Evolutionary conservation across 2,797 vertebrate species (phyloP), one percentile per base, ranked within the genome.

Genomic region (Tragelaphus eurycerus): DNA sequence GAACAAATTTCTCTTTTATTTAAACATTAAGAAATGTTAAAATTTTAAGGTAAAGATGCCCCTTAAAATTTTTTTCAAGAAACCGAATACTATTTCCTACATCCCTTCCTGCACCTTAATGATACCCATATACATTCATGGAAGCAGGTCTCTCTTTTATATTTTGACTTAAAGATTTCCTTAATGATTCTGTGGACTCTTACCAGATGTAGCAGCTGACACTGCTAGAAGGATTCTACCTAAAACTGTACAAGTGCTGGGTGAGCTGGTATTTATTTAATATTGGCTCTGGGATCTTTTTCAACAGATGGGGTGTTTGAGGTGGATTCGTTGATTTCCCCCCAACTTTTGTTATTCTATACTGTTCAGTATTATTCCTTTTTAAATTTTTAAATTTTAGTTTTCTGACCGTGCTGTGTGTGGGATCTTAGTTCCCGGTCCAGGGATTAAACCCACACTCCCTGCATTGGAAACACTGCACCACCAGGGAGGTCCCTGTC

Each of bases 91-190:
- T 83, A 87, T 54, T 90, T 81, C 50, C 13, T 50, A n/a, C 52
- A 86, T 43, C 15, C 57, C 76, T 55, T 89, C 34, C 8, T 19
- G 29, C 17, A 64, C 62, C 64, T 93, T 90, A 14, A 67, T 64
- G 91, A 76, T 48, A 31, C 31, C 46, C 55, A 59, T n/a, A 50
- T 31, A 38, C 59, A 55, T 48, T 93, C 62, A 38, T 3, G 79
- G 90, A 76, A 84, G 86, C 54, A 81, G 57, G 76, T 54, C 19
- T 91, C 19, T 88, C 46, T 95, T 96, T 95, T 83, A 29, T 76
- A 90, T 76, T 90, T 95, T 90, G 88, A 96, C 64, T 89, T 78
- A 55, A 83, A 74, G 54, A 1, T 74, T 96, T 97, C 38, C 19
- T 60, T 74, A 88, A 86, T 86, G 67, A 71, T 43, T 52, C 64